Evolutionary conservation across 1,140 invertebrate species (phyloP), one percentile per base, ranked within the genome.

Genomic region (Musca domestica): DNA sequence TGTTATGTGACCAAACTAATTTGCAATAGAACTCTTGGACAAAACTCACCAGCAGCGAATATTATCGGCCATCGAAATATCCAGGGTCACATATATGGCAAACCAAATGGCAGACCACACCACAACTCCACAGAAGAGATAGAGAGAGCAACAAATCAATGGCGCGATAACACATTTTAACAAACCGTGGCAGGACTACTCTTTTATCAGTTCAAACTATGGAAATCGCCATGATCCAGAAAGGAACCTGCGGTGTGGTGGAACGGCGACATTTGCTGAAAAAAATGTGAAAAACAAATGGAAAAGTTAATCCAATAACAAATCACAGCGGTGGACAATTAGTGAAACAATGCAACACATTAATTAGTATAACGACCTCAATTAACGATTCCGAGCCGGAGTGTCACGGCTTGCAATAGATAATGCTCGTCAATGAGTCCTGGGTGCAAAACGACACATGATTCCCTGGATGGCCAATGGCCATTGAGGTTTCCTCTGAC

Each of bases 321-420:
- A 19, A 61, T 34, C 56, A 20, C 56, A 61, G 56, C 56, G 20
- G 56, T 61, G 19, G 15, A 30, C 19, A 61, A 61, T 61, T 61
- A 61, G 56, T 61, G 34, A 61, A 41, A 61, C 56, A 61, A 61
- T 61, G 56, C 56, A 34, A 61, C 17, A 5, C 22, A 61, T 61
- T 61, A 61, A 61, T 61, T 61, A 61, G 27, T 61, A 61, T 61
- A 61, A 61, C 30, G 56, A 61, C 56, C 56, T 61, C 56, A 61
- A 61, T 61, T 61, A 61, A 61, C 27, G 54, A 58, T 30, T 30
- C 27, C 27, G 34, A 41, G 34, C 34, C 6, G 2, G 34, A 41
- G 34, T 12, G 4, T 5, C 2, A 10, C 34, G 34, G 10, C 4
- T 41, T 5, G 12, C 34, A 41, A 41, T 41, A 41, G 34, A 41